Evolutionary conservation across 2,888 invertebrate species (phyloP).

Genomic region (Mythimna ferrago): DNA sequence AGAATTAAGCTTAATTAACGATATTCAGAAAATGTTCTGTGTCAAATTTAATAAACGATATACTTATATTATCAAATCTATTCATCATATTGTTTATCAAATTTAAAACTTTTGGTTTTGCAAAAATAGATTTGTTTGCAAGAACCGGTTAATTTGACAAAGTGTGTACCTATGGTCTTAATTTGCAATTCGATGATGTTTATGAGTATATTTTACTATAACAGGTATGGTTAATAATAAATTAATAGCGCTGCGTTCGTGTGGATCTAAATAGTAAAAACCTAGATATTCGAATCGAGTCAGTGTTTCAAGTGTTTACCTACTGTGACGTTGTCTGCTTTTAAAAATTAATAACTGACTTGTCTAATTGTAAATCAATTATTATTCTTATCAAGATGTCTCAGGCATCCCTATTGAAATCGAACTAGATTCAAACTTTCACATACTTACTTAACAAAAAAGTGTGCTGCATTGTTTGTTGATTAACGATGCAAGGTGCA

Average conservation of each 20-base stretch:
- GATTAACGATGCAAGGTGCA: conserved; percentile 68
- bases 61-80: no score
- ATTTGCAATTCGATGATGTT: not conserved
- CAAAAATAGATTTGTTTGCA: conserved; percentile 1
- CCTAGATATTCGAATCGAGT: not conserved
- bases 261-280: not conserved
- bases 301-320: not conserved
- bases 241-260: not conserved
- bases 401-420: conserved; percentile 73
- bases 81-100: no score
- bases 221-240: not conserved
- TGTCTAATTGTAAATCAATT: conserved; percentile 37
- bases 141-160: not conserved
- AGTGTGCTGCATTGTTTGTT: conserved; percentile 80
- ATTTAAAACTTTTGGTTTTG: not conserved
- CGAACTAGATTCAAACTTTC: conserved; percentile 83
- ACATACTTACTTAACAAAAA: conserved; percentile 75
- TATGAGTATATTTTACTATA: no score
- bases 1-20: conserved; percentile 1
- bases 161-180: not conserved
- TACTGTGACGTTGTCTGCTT: not conserved
- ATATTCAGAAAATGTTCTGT: no score
- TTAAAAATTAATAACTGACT: not conserved
- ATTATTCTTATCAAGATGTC: conserved; percentile 66
- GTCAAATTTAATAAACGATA: no score